A percentile compares a stretch with the other conserved stretches of the same genome.
phyloP scores from a whole-genome alignment of 2,113 vertebrate genomes.

The Ammospiza nelsoni region DNA sequence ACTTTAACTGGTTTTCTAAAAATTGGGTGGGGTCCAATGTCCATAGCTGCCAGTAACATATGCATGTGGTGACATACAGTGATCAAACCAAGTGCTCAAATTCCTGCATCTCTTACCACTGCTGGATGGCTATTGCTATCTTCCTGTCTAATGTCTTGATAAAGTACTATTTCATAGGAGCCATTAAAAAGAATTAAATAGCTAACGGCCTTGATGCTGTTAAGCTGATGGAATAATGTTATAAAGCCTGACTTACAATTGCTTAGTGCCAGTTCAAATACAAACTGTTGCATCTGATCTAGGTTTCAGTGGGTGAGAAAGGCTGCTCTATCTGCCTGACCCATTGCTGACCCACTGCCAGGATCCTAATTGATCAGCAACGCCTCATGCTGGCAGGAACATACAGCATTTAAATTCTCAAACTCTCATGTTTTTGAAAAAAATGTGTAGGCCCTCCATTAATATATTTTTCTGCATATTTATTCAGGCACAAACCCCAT shows the following conservation, averaged over 20 bases:
- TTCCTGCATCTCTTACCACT: neutral
- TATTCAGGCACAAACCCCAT: neutral
- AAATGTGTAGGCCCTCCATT: neutral
- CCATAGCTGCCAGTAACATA: neutral
- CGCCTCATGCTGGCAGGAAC: neutral
- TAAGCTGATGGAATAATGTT: neutral
- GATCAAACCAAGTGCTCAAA: neutral
- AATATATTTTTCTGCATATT: neutral
- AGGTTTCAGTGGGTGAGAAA: neutral
- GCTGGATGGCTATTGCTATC: neutral
- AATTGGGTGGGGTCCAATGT: neutral
- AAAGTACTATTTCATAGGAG: neutral
- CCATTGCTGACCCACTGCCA: neutral
- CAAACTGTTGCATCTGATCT: neutral
- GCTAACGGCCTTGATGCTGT: neutral
- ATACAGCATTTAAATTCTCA: neutral
- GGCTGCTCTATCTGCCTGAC: neutral
- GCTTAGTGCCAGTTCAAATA: neutral
- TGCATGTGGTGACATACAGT: neutral
- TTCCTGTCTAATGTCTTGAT: neutral
- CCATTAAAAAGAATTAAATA: neutral
- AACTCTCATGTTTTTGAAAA: neutral
- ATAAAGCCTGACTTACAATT: neutral
- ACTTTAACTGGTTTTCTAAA: fast-evolving
- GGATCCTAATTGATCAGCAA: neutral